Evolutionary conservation across 2,113 vertebrate species (phyloP), one percentile per base, ranked within the genome.

Genomic region (Odobenus rosmarus): DNA sequence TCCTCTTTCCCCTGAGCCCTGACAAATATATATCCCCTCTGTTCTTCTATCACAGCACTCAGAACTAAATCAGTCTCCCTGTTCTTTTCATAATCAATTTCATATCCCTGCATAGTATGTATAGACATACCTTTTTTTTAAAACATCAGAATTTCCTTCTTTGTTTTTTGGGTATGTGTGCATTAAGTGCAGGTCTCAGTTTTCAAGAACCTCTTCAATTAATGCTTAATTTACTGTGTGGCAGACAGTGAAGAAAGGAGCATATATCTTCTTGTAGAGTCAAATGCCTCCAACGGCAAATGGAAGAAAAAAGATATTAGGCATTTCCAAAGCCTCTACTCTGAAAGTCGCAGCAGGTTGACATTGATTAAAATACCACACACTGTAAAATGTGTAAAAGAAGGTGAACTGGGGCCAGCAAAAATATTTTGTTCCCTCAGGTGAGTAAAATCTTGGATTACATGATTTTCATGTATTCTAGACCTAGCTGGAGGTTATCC

Each of bases 371-470:
- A 98, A 98, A 97, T 96, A 88, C 19, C 76, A 96, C 88, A 96
- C 61, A 77, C 84, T 80, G 0, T 97, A 97, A 98, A 98, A 97
- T 90, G 57, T 96, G 85, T 97, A 96, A 95, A 97, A 97, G 80
- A 98, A 98, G 93, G 95, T 86, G 90, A 96, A 96, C n/a, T 18
- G 23, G 79, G 53, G 80, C 95, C 97, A 98, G 96, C 49, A 98
- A 98, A 98, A 98, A 97, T 96, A 97, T 93, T 97, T 97, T 92
- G 93, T 93, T 98, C 96, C 93, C 92, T 74, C 97, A 71, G 64
- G 90, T 98, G 97, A 98, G 53, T 3, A 71, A 98, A 97, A 97
- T 98, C 97, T 98, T 97, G 88, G 59, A 96, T 96, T 96, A 96
- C 51, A 53, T 97, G 59, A 95, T 97, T 86, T 71, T 95, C 90